phyloP scores from a whole-genome alignment of 2,888 invertebrate genomes.

The Ectemnius cavifrons region DNA sequence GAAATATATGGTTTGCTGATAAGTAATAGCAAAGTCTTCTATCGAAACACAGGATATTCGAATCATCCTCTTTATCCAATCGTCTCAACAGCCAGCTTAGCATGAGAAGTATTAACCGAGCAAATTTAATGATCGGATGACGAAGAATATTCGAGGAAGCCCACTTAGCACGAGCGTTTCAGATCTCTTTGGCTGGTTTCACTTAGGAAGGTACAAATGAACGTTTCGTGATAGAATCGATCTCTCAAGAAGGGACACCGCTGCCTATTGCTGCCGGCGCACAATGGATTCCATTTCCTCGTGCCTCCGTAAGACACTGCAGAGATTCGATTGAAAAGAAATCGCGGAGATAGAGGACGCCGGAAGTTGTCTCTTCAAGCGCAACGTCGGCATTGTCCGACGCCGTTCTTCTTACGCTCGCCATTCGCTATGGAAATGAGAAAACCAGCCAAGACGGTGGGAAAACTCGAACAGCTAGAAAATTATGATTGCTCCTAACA shows the following conservation, averaged over 20 bases:
- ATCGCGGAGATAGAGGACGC: conserved; percentile 34
- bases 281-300: conserved; percentile 25
- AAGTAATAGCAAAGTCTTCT: no score
- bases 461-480: conserved; percentile 16
- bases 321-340: conserved; percentile 25
- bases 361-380: conserved; percentile 23
- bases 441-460: conserved; percentile 11
- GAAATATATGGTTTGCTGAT: no score
- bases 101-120: no score
- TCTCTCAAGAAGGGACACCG: conserved; percentile 5
- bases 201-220: no score
- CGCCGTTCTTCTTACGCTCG: conserved; percentile 11
- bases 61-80: no score
- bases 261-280: background rate
- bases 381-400: conserved; percentile 6
- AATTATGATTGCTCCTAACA: conserved; percentile 39
- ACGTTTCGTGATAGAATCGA: background rate
- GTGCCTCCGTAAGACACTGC: conserved; percentile 5
- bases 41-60: no score
- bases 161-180: no score
- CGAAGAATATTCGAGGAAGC: no score
- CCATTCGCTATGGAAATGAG: conserved; percentile 29
- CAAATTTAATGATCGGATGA: no score
- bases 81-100: no score
- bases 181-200: no score